Percentiles rank a stretch among this genome's conserved stretches.
phyloP scores from a whole-genome alignment of 2,888 invertebrate genomes.

The Lepidocyrtoides sp. region DNA sequence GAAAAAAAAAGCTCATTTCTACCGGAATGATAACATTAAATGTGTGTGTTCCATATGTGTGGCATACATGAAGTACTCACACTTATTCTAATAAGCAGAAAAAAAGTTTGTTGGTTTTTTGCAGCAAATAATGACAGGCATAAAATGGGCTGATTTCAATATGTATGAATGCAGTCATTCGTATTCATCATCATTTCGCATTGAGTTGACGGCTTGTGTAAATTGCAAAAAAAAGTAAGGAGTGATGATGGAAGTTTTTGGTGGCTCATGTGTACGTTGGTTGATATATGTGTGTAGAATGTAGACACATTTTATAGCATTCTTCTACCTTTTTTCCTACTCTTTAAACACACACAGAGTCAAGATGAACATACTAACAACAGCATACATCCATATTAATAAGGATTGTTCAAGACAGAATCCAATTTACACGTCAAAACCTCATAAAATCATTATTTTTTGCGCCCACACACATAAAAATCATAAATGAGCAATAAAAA shows the following conservation, averaged over 20 bases:
- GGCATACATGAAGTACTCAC: neutral
- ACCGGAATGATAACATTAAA: constrained; percentile 8
- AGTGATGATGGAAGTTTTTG: too few relatives aligned
- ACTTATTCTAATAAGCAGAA: neutral
- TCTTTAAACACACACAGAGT: neutral
- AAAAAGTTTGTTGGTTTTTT: constrained; percentile 49
- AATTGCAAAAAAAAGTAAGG: constrained; percentile 40
- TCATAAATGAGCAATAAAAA: constrained; percentile 83
- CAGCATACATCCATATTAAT: constrained; percentile 30
- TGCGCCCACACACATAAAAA: constrained; percentile 82
- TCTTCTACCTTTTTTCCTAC: neutral
- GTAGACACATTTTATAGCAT: neutral
- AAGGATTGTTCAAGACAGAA: constrained; percentile 56
- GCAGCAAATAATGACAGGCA: constrained; percentile 46
- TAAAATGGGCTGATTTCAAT: constrained; percentile 19
- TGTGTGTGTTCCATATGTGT: constrained; percentile 32
- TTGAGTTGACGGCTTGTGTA: constrained; percentile 30
- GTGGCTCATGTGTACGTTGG: neutral
- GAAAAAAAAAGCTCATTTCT: constrained; percentile 3
- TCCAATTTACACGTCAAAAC: constrained; percentile 81
- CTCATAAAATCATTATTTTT: constrained; percentile 78
- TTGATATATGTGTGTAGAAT: neutral
- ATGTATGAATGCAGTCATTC: constrained; percentile 6
- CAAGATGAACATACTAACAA: constrained; percentile 3
- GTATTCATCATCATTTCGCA: neutral